Evolutionary conservation across 2,888 invertebrate genomes (phyloP).

Genomic region (Halocaridina rubra): DNA sequence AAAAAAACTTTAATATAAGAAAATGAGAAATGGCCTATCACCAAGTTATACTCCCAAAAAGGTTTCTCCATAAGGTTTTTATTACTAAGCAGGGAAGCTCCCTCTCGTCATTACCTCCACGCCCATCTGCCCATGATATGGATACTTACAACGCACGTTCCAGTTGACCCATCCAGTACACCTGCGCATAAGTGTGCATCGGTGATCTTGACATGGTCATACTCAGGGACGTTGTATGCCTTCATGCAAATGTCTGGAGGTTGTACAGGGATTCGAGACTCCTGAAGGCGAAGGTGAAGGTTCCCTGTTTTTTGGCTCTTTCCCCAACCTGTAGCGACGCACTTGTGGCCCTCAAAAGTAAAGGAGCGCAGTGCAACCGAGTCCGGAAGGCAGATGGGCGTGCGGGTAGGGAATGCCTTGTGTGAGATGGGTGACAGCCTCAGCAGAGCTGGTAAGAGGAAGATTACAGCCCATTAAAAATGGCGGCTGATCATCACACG

Average conservation of each 20-base stretch:
- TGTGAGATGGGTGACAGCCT: neutral
- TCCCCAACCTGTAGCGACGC: constrained; percentile 50
- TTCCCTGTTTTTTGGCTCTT: neutral
- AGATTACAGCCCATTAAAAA: no score
- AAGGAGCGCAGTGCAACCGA: constrained; percentile 23
- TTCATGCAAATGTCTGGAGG: constrained; percentile 14
- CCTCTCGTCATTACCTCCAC: neutral
- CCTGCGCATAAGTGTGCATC: constrained; percentile 56
- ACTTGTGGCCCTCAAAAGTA: constrained; percentile 42
- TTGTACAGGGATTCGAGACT: constrained; percentile 30
- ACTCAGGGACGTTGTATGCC: constrained; percentile 35
- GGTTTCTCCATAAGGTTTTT: no score
- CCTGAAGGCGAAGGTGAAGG: constrained; percentile 33
- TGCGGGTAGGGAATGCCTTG: constrained; percentile 5
- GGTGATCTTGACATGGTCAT: constrained; percentile 24
- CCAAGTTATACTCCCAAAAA: no score
- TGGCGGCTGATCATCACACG: neutral
- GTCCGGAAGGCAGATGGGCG: constrained; percentile 46
- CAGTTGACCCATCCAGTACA: constrained; percentile 39
- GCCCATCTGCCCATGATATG: neutral
- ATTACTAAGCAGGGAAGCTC: neutral
- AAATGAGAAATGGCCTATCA: no score
- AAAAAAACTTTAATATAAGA: no score
- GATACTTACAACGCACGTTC: constrained; percentile 55
- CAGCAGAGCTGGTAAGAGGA: constrained; percentile 18